A percentile compares a stretch with the other conserved stretches of the same genome.
phyloP scores from a whole-genome alignment of 2,797 vertebrate genomes.

The Rousettus madagascariensis region DNA sequence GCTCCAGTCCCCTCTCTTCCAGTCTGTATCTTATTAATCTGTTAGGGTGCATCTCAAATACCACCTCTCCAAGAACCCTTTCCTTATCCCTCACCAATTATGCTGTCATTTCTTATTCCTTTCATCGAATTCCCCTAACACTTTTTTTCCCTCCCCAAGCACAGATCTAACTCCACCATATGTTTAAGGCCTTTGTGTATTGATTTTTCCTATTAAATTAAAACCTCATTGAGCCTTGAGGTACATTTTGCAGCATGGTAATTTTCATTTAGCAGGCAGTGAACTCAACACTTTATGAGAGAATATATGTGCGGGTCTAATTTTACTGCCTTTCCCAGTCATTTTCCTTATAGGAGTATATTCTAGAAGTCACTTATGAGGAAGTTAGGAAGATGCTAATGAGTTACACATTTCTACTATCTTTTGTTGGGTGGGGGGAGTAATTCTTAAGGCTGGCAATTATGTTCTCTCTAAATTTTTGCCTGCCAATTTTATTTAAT shows the following conservation, averaged over 20 bases:
- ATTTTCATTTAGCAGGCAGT: background rate
- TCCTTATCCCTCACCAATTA: background rate
- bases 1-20: background rate
- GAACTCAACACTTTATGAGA: constrained; percentile 1
- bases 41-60: background rate
- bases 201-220: constrained; percentile 25
- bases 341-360: background rate
- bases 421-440: background rate
- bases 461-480: background rate
- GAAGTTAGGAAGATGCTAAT: background rate
- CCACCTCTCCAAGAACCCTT: background rate
- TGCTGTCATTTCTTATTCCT: background rate
- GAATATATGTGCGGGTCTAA: background rate
- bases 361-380: background rate
- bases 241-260: background rate
- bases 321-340: background rate
- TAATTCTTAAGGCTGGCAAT: background rate
- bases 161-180: background rate
- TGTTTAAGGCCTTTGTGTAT: background rate
- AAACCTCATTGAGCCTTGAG: background rate
- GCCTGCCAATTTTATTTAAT: constrained; percentile 32
- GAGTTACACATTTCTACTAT: background rate
- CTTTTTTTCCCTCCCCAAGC: background rate
- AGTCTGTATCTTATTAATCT: background rate
- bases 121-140: background rate